Conservation (phyloP, 2,797 vertebrate genomes). For the Pantherophis alleghaniensis region DNA sequence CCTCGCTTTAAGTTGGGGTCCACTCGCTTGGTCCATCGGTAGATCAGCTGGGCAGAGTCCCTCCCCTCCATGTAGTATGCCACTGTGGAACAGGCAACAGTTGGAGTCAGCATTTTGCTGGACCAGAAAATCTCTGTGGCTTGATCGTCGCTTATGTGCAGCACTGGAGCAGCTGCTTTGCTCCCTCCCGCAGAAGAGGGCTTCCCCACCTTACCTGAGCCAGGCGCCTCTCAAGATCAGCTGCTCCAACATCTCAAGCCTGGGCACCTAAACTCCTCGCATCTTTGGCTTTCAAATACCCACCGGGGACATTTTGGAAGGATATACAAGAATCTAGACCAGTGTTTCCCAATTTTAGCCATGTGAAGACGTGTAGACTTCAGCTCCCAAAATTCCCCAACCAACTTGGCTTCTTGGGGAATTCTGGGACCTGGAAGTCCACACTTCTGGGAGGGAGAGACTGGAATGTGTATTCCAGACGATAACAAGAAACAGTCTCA, state of each 20-base stretch:
- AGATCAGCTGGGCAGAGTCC: conserved; percentile 82
- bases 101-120: background rate
- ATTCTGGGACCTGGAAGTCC: background rate
- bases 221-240: background rate
- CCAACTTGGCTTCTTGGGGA: background rate
- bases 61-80: conserved; percentile 94
- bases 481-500: background rate
- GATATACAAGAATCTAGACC: background rate
- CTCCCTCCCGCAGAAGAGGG: background rate
- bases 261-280: background rate
- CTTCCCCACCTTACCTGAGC: background rate
- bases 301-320: background rate
- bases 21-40: conserved; percentile 87
- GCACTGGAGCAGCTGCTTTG: background rate
- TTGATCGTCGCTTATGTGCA: rapidly evolving
- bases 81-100: conserved; percentile 69
- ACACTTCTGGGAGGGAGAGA: background rate
- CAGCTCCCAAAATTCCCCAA: background rate
- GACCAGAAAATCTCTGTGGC: background rate
- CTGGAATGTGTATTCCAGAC: background rate
- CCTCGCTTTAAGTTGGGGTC: conserved; percentile 87
- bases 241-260: background rate
- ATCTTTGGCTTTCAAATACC: background rate
- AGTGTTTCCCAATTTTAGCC: background rate
- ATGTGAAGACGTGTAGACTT: background rate